phyloP scores from a whole-genome alignment of 1,140 invertebrate species.

The Batillaria attramentaria region DNA sequence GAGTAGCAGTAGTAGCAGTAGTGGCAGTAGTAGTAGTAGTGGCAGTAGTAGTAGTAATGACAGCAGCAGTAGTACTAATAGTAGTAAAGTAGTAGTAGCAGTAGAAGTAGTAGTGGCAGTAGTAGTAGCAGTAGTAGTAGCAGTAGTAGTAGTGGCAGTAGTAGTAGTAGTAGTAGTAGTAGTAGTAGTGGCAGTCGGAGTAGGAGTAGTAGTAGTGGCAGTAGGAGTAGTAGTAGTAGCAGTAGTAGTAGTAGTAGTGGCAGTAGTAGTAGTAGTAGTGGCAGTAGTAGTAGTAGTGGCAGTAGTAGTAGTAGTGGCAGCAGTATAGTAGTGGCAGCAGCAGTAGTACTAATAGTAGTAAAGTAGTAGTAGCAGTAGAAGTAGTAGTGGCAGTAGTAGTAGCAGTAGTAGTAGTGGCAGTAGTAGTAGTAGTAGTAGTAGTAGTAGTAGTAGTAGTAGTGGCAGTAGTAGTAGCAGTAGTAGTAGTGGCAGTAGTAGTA shows the following conservation, averaged over 20 bases:
- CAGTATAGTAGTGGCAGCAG: background rate
- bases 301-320: slow-evolving; percentile 23
- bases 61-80: slow-evolving; percentile 12
- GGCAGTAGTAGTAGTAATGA: slow-evolving; percentile 5
- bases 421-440: slow-evolving; percentile 13
- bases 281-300: slow-evolving; percentile 27
- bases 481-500: slow-evolving; percentile 15
- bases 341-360: slow-evolving; percentile 14
- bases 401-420: slow-evolving; percentile 6
- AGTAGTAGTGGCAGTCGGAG: slow-evolving; percentile 23
- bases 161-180: slow-evolving; percentile 11
- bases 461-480: slow-evolving; percentile 20
- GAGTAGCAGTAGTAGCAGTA: background rate
- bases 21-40: background rate
- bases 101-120: background rate
- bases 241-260: slow-evolving; percentile 16
- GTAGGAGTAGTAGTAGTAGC: slow-evolving; percentile 20
- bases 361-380: slow-evolving; percentile 14
- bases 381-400: slow-evolving; percentile 21
- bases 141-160: slow-evolving; percentile 8
- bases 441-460: slow-evolving; percentile 30
- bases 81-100: background rate
- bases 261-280: slow-evolving; percentile 25
- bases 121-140: slow-evolving; percentile 1
- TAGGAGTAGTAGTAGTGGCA: slow-evolving; percentile 27